Conservation (phyloP, 2,888 invertebrate species). For the Carpatolechia fugitivella region DNA sequence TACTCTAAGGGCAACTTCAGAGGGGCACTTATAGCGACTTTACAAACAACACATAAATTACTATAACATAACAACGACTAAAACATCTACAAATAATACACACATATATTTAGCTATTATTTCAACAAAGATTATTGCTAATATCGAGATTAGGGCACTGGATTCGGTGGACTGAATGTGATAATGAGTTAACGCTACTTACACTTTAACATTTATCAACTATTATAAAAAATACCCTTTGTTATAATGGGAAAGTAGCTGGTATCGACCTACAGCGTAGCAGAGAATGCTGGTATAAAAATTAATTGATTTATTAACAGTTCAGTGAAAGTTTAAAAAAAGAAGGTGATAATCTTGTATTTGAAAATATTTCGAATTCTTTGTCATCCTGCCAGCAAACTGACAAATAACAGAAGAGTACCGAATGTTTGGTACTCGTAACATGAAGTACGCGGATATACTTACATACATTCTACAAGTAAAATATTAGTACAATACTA, state of each 20-base stretch:
- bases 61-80: constrained; percentile 23
- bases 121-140: constrained; percentile 18
- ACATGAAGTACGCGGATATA: neutral
- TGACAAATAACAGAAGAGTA: no score
- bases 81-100: constrained; percentile 25
- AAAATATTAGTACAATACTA: neutral
- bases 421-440: no score
- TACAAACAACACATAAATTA: constrained; percentile 15
- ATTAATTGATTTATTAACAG: no score
- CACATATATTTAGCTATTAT: constrained; percentile 11
- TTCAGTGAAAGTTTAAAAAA: no score
- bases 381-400: no score
- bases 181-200: neutral
- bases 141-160: constrained; percentile 17
- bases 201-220: neutral
- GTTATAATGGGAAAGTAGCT: neutral
- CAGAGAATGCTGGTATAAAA: neutral
- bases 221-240: neutral
- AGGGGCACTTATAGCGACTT: neutral
- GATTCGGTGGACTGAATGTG: constrained; percentile 16
- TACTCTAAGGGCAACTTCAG: neutral
- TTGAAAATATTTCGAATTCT: no score
- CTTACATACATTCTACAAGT: neutral
- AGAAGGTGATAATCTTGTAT: no score
- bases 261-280: neutral